Evolutionary conservation across 2,888 invertebrate genomes (phyloP).

Genomic region (Caradrina clavipalpis): DNA sequence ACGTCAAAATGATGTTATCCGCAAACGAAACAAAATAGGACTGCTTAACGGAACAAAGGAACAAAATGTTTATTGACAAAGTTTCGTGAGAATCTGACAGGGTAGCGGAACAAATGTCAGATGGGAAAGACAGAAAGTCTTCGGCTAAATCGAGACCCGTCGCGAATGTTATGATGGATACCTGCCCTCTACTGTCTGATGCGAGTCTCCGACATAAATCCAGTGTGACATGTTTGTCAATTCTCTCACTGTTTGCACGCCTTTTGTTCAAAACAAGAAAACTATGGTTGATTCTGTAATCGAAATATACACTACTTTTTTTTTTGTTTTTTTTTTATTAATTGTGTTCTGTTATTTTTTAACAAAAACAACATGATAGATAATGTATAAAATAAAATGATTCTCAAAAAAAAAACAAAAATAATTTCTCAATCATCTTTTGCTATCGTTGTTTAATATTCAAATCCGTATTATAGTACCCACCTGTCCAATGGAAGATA

Average conservation of each 20-base stretch:
- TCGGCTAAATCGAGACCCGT: constrained; percentile 28
- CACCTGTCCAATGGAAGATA: not conserved
- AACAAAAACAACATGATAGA: not conserved
- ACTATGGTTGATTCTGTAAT: not conserved
- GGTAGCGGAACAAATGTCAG: constrained; percentile 38
- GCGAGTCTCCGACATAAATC: constrained; percentile 31
- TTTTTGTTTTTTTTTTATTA: not conserved
- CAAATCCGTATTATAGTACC: not conserved
- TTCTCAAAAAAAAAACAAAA: constrained; percentile 1
- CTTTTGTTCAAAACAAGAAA: not conserved
- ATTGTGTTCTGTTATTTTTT: not conserved
- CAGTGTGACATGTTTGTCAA: constrained; percentile 43
- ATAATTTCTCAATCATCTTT: constrained; percentile 8
- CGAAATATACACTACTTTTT: not conserved
- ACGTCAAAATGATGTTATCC: constrained; percentile 32
- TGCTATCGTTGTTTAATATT: constrained; percentile 21
- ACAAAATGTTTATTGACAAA: constrained; percentile 56
- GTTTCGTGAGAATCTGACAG: constrained; percentile 61
- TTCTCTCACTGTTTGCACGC: constrained; percentile 16
- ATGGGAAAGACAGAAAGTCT: constrained; percentile 50
- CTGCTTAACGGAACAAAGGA: constrained; percentile 29
- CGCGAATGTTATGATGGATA: constrained; percentile 62
- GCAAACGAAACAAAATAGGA: constrained; percentile 39
- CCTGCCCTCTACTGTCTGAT: constrained; percentile 20
- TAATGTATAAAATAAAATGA: not conserved